Base-by-base conservation (phyloP, 1,140 invertebrate genomes). In the Tetragonula clypearis region DNA sequence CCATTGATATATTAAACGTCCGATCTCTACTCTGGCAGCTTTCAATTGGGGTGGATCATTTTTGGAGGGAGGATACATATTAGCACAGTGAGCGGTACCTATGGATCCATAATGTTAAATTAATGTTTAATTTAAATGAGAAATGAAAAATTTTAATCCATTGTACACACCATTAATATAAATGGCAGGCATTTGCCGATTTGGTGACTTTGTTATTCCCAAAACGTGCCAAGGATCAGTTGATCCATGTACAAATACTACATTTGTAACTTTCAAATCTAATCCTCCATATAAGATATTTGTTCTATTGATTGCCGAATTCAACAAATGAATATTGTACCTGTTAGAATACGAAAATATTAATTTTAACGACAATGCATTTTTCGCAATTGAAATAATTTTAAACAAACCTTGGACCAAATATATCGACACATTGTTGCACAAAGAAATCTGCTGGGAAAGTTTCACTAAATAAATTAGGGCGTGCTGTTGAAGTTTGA, bases 211-310 rank as follows among this genome's bases (percentile, higher is more conserved):
- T 2, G 95, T 96, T 30, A 97, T 96, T 62, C 97, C 97, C 55
- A 99, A 95, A 5, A 97, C 97, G 95, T 99, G 98, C 98, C 98
- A 99, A 12, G 98, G 98, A 95, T 99, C 98, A 74, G 99, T 97
- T 3, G 97, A 97, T 77, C 98, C 98, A 93, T 99, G 98, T 58
- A 98, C 97, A 93, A 97, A 98, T 2, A 99, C 96, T 30, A 99
- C 97, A 88, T 97, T 96, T 3, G 95, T 96, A 0, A 97, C 96
- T 62, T 96, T 94, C 35, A 98, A 95, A 79, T 97, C 95, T 2
- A 97, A 94, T 17, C 95, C 98, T 9, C 98, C 98, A 92, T 99
- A 99, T 41, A 97, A 95, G 72, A 95, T 96, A 93, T 99, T 99
- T 0, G 98, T 98, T 85, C 96, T 95, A 2, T 95, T 91, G 6